Evolutionary conservation across 2,113 vertebrate genomes (phyloP).

Genomic region (Oceanites oceanicus): DNA sequence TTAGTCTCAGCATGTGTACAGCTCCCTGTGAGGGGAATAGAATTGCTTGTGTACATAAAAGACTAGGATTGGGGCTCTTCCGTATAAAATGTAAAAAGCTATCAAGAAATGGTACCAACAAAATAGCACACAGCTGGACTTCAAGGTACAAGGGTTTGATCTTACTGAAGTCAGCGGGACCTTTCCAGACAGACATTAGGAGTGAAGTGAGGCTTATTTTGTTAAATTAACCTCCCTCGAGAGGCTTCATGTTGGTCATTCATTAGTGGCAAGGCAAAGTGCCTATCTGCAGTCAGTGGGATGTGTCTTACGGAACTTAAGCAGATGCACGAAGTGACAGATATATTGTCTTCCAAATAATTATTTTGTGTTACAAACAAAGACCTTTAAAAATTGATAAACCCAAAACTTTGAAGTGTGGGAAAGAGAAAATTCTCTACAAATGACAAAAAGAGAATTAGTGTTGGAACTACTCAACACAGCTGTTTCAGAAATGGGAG

Average conservation of each 20-base stretch:
- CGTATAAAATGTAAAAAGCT: neutral
- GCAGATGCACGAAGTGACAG: fast-evolving
- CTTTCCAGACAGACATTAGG: neutral
- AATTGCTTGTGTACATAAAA: neutral
- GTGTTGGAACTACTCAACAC: neutral
- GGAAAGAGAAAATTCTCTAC: neutral
- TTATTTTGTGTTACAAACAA: neutral
- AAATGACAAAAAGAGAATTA: neutral
- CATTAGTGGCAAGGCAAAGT: neutral
- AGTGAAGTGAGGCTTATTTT: neutral
- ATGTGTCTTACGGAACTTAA: neutral
- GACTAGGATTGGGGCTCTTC: neutral
- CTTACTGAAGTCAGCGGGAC: neutral
- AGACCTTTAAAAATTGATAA: neutral
- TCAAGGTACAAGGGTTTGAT: neutral
- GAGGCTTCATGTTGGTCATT: neutral
- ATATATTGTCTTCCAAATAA: neutral
- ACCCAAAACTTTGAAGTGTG: neutral
- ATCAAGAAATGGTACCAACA: neutral
- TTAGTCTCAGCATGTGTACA: neutral
- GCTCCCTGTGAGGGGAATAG: neutral
- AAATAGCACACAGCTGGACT: neutral
- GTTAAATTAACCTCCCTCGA: neutral
- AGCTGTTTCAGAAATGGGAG: neutral
- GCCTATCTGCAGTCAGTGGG: neutral